These are phyloP conservation scores for Cyclina sinensis DNA, from an alignment of 1,140 invertebrate genomes.

Conservation along the genomic window DNA sequence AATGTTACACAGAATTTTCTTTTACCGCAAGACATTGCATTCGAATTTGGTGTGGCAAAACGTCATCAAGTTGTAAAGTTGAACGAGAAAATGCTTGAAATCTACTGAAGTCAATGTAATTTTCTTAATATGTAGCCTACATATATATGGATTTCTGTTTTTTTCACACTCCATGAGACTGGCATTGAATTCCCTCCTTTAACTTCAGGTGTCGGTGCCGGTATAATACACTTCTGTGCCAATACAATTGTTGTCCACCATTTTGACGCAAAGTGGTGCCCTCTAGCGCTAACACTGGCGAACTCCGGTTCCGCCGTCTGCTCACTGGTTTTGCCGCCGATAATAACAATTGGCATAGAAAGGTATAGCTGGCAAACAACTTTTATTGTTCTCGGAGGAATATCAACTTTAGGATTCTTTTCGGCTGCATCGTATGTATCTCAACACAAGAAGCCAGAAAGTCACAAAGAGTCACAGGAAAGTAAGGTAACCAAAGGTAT, in stretches of 20 bases:
- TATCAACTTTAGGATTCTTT: background rate
- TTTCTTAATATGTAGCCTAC: no score
- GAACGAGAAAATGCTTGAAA: no score
- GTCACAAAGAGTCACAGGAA: background rate
- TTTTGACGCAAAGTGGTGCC: slow-evolving; percentile 5
- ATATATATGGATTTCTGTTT: no score
- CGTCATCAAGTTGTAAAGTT: no score
- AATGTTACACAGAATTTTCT: no score
- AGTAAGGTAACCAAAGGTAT: background rate
- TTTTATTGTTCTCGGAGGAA: background rate
- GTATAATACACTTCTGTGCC: slow-evolving; percentile 14
- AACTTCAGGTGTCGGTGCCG: background rate
- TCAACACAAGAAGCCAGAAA: background rate
- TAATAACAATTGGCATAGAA: background rate
- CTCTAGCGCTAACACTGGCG: background rate
- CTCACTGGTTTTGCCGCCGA: background rate
- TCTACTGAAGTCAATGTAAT: no score
- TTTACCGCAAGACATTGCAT: no score
- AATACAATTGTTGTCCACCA: background rate
- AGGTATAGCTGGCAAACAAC: background rate
- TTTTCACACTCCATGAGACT: no score
- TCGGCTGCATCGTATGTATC: background rate
- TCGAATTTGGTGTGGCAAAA: no score
- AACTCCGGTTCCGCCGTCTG: slow-evolving; percentile 1
- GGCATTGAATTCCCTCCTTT: background rate